These are phyloP conservation scores for Notoglanidium macrostoma DNA, from an alignment of 2,797 vertebrate genomes.

Conservation along the genomic window DNA sequence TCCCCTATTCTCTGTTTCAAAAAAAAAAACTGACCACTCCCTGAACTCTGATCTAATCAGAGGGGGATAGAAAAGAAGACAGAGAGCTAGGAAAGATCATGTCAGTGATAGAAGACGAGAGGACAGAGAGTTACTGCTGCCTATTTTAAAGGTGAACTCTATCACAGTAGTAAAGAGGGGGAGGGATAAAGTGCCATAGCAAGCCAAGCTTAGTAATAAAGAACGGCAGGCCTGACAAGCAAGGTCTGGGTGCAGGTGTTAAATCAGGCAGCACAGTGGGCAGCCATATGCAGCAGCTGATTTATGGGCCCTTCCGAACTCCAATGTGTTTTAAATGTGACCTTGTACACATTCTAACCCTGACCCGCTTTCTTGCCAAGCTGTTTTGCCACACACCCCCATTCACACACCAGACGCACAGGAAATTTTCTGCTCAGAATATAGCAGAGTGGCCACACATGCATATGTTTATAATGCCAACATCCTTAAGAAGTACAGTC, in stretches of 20 bases:
- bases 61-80: conserved; percentile 36
- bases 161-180: conserved; percentile 34
- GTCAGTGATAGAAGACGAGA: conserved; percentile 31
- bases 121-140: conserved; percentile 60
- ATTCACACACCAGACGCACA: conserved; percentile 41
- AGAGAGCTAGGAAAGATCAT: conserved; percentile 39
- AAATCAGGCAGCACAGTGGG: conserved; percentile 65
- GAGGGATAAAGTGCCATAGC: conserved; percentile 37
- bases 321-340: conserved; percentile 66
- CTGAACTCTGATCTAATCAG: conserved; percentile 52
- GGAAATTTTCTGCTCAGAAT: conserved; percentile 27
- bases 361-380: conserved; percentile 57
- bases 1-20: conserved; percentile 39
- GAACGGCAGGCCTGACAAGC: conserved; percentile 62
- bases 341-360: conserved; percentile 65
- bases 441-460: conserved; percentile 21
- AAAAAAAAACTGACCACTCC: conserved; percentile 53
- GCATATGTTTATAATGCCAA: conserved; percentile 45
- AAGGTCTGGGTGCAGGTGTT: conserved; percentile 68
- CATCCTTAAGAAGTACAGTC: conserved; percentile 50
- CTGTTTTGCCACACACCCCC: conserved; percentile 40
- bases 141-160: conserved; percentile 65
- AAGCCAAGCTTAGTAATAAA: conserved; percentile 62
- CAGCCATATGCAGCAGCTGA: conserved; percentile 59
- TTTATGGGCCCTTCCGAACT: conserved; percentile 61